Evolutionary conservation across 2,113 vertebrate species (phyloP).

Genomic region (Paraplagusia blochii): DNA sequence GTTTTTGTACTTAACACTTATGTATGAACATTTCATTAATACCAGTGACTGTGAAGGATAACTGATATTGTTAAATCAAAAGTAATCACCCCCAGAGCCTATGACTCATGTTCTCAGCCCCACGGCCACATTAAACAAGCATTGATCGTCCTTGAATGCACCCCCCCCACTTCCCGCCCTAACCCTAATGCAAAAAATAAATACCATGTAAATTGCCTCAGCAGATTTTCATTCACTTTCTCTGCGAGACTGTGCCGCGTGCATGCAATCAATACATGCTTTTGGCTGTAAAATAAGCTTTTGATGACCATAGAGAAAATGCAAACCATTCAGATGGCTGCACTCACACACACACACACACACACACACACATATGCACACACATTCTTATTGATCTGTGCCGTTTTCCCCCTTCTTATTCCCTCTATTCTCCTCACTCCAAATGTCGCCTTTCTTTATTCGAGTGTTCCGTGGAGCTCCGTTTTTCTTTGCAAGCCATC

Average conservation of each 20-base stretch:
- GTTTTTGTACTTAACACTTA: slow-evolving; percentile 33
- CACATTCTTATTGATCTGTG: slow-evolving; percentile 79
- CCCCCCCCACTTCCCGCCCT: slow-evolving; percentile 49
- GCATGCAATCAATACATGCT: slow-evolving; percentile 83
- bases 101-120: slow-evolving; percentile 65
- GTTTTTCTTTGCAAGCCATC: slow-evolving; percentile 25
- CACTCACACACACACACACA: slow-evolving; percentile 56
- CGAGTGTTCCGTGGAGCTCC: slow-evolving; percentile 31
- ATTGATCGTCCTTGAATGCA: slow-evolving; percentile 52
- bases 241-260: slow-evolving; percentile 68
- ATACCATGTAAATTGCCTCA: slow-evolving; percentile 67
- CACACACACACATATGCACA: no score
- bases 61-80: slow-evolving; percentile 63
- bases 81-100: slow-evolving; percentile 48
- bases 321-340: slow-evolving; percentile 76
- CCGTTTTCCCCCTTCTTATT: slow-evolving; percentile 19
- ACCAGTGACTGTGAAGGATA: slow-evolving; percentile 27
- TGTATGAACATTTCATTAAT: slow-evolving; percentile 43
- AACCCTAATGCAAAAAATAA: slow-evolving; percentile 76
- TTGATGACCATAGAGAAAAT: slow-evolving; percentile 85
- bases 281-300: slow-evolving; percentile 92
- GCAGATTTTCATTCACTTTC: slow-evolving; percentile 60
- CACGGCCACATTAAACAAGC: slow-evolving; percentile 69
- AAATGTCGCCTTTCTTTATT: slow-evolving; percentile 16
- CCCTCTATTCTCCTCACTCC: slow-evolving; percentile 52